Evolutionary conservation across 1,140 invertebrate species (phyloP).

Genomic region (Protaetia brevitarsis): DNA sequence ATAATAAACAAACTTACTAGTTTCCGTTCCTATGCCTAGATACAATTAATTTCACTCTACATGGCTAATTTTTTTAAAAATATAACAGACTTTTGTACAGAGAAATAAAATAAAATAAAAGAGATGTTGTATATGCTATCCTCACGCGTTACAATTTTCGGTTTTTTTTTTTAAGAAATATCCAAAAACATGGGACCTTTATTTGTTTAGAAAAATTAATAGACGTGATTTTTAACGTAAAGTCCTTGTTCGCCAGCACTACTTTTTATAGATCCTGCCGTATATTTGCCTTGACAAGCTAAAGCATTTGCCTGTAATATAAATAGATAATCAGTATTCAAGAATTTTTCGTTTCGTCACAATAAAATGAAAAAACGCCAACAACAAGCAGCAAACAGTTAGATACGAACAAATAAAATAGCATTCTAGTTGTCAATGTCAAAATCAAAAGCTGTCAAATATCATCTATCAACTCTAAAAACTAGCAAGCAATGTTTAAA

Average conservation of each 20-base stretch:
- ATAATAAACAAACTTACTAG: not conserved
- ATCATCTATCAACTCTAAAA: too few relatives aligned
- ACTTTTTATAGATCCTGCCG: slow-evolving; percentile 73
- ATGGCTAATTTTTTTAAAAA: not conserved
- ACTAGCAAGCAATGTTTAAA: too few relatives aligned
- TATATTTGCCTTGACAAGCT: slow-evolving; percentile 84
- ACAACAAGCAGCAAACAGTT: not conserved
- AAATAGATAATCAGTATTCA: slow-evolving; percentile 24
- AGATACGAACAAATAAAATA: too few relatives aligned
- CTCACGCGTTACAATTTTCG: too few relatives aligned
- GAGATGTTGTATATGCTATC: not conserved
- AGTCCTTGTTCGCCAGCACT: slow-evolving; percentile 79
- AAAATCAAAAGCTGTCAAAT: too few relatives aligned
- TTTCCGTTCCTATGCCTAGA: not conserved
- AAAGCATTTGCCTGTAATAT: slow-evolving; percentile 80
- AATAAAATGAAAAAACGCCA: not conserved
- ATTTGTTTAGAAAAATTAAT: slow-evolving; percentile 54
- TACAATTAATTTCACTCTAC: not conserved
- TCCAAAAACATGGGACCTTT: not conserved
- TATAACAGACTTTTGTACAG: not conserved
- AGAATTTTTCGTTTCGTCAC: too few relatives aligned
- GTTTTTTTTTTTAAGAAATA: too few relatives aligned
- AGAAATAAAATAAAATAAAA: slow-evolving; percentile 6
- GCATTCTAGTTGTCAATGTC: too few relatives aligned
- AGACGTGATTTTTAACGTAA: slow-evolving; percentile 88